A percentile compares a stretch with the other conserved stretches of the same genome.
Evolutionary conservation across 2,888 invertebrate species (phyloP).

Genomic region (Bruchidius siliquastri): DNA sequence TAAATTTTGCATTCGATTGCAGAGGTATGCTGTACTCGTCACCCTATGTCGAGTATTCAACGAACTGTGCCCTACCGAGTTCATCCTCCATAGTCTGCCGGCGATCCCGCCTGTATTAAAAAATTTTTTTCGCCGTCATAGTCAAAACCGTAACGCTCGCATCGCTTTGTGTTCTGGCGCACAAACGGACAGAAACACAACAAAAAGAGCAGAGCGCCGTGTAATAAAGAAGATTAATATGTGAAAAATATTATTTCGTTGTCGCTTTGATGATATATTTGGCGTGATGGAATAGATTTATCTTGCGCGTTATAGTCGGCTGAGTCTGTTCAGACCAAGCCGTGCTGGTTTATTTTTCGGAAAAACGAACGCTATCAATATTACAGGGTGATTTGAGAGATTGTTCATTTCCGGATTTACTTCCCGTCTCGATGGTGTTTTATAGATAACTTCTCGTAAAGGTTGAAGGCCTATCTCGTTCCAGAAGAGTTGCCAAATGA

Average conservation of each 20-base stretch:
- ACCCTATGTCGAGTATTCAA: too few relatives aligned
- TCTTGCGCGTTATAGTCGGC: neutral
- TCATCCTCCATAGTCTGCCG: neutral
- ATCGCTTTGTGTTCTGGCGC: neutral
- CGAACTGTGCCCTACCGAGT: neutral
- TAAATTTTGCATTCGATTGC: too few relatives aligned
- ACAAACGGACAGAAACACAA: neutral
- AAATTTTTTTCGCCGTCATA: neutral
- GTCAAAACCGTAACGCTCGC: neutral
- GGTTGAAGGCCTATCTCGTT: too few relatives aligned
- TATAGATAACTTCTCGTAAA: too few relatives aligned
- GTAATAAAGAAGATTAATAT: slow-evolving; percentile 7
- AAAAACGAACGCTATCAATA: neutral
- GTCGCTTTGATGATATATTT: slow-evolving; percentile 5
- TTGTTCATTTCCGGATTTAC: neutral
- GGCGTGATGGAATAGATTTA: slow-evolving; percentile 1
- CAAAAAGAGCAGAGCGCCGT: neutral
- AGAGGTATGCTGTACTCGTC: too few relatives aligned
- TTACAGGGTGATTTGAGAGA: neutral
- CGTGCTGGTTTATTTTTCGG: neutral
- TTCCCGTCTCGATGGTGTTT: too few relatives aligned
- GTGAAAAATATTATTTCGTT: slow-evolving; percentile 6
- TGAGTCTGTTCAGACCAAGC: neutral
- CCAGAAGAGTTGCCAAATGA: too few relatives aligned
- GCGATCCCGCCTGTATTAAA: neutral